Conservation (phyloP, 2,797 vertebrate species). For the Enteromius thamalakanensis region DNA sequence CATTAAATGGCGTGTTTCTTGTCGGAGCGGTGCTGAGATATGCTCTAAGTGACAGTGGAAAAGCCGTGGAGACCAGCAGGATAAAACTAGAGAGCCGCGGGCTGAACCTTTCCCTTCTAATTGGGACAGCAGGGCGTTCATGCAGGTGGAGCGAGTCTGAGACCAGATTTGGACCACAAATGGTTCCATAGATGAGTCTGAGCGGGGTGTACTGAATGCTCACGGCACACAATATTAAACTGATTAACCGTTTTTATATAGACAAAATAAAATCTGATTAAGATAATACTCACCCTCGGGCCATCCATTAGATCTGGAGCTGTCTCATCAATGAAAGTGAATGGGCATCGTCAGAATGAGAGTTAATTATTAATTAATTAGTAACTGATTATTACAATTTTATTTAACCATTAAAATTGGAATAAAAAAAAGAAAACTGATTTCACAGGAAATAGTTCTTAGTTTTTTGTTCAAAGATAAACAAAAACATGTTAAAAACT, state of each 20-base stretch:
- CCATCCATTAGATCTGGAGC: not conserved
- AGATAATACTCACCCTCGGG: not conserved
- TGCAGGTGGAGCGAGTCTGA: slow-evolving; percentile 48
- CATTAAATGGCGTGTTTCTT: slow-evolving; percentile 59
- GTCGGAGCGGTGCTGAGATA: slow-evolving; percentile 69
- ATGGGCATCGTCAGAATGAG: not conserved
- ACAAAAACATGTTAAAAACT: no score
- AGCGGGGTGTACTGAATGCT: not conserved
- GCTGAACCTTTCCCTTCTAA: slow-evolving; percentile 63
- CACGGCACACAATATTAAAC: not conserved
- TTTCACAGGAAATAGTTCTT: no score
- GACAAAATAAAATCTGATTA: not conserved
- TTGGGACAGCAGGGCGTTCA: slow-evolving; percentile 65
- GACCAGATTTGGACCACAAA: slow-evolving; percentile 11
- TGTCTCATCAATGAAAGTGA: not conserved
- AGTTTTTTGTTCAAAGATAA: no score
- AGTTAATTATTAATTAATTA: not conserved
- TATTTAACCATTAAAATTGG: not conserved
- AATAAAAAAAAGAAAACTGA: no score
- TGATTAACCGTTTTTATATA: not conserved
- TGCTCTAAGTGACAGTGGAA: slow-evolving; percentile 69
- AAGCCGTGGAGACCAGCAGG: slow-evolving; percentile 67
- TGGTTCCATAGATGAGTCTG: slow-evolving; percentile 33
- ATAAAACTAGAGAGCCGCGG: slow-evolving; percentile 63
- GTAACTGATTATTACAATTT: not conserved